Conservation (phyloP, 2,888 invertebrate species). For the Brachyptera risi region DNA sequence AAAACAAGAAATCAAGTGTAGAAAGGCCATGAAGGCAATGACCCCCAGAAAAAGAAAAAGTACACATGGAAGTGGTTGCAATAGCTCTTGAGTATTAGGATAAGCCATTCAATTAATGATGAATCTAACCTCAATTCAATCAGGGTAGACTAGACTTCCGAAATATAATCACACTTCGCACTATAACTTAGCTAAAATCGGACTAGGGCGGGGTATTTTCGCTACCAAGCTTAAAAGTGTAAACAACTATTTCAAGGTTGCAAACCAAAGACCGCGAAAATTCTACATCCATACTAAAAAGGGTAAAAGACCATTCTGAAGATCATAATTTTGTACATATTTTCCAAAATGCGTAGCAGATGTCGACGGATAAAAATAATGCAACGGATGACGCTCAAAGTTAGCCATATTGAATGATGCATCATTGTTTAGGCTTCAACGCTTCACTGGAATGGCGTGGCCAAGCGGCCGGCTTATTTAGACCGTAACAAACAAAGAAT, state of each 20-base stretch:
- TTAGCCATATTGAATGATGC: constrained; percentile 3
- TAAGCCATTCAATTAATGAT: neutral
- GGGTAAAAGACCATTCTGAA: neutral
- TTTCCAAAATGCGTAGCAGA: neutral
- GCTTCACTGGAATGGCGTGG: neutral
- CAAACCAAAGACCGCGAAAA: neutral
- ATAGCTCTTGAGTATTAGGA: constrained; percentile 11
- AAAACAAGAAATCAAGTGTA: constrained; percentile 23
- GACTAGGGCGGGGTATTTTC: too few relatives aligned
- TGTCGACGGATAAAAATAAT: neutral
- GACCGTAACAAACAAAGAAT: neutral
- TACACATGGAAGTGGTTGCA: constrained; percentile 27
- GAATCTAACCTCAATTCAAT: neutral
- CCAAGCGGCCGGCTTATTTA: neutral
- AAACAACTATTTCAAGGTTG: neutral
- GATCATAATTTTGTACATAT: neutral
- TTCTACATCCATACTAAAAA: neutral
- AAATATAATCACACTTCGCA: too few relatives aligned
- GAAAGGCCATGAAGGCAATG: constrained; percentile 1
- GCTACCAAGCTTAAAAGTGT: too few relatives aligned
- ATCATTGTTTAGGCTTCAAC: too few relatives aligned
- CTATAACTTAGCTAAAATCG: too few relatives aligned
- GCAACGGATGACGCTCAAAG: neutral
- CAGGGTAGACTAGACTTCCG: too few relatives aligned
- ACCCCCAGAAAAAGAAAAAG: constrained; percentile 1